Evolutionary conservation across 2,888 invertebrate genomes (phyloP), one percentile per base, ranked within the genome.

Genomic region (Parelbella ahira): DNA sequence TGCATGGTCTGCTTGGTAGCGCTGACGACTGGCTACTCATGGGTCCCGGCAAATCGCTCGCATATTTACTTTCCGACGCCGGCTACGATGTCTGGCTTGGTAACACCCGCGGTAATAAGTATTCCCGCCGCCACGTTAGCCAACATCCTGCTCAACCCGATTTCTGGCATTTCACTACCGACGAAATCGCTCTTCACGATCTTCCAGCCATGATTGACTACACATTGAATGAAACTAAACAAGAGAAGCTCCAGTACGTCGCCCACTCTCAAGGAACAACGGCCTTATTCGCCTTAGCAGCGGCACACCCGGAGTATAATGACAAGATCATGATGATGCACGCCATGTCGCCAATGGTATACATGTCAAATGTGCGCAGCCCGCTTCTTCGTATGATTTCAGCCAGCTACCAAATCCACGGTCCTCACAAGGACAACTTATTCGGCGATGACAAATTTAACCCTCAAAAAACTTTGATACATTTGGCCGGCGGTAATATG

Each of bases 1-100:
- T 90, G 75, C 91, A 91, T 62, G 92, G 94, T 2, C 67, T 94
- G 1, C 65, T 93, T n/a, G 90, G 90, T 27, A 90, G 90, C 50
- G 90, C 93, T 0, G 89, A 91, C 13, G 90, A 91, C 64, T 95
- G 91, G 90, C 77, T 94, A 2, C 74, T 92, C 47, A 89, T 91
- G 67, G 90, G 91, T 7, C 90, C 90, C 0, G 74, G 87, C 42
- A 88, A 90, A 46, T 77, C 83, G 0, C 76, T 87, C 20, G 73
- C 81, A 10, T 86, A 73, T 59, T 51, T 73, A 47, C 66, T 87
- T 7, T 59, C 75, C 12, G 78, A 83, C 48, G 74, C 73, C 21
- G 83, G 81, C 42, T 79, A 68, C 53, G 84, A 86, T n/a, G 86
- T 87, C 34, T 86, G 81, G 82, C 68, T 87, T 21, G 84, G 83